These are phyloP conservation scores for Pyralis farinalis DNA, from an alignment of 2,888 invertebrate genomes.

Conservation along the genomic window DNA sequence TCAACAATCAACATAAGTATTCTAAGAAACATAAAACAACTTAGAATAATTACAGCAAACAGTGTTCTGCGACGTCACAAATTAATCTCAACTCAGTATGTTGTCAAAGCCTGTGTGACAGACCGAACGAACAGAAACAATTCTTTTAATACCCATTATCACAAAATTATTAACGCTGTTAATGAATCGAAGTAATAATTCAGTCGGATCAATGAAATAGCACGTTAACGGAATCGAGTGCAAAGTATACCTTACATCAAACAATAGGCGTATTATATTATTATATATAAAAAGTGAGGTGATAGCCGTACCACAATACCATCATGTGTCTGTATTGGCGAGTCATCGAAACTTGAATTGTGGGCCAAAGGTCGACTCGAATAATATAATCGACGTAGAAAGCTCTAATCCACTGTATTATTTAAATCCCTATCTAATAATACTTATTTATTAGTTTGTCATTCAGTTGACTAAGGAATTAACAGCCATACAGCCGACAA, in stretches of 20 bases:
- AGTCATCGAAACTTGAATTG: constrained; percentile 54
- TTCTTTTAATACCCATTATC: too few species aligned
- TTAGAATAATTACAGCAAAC: too few species aligned
- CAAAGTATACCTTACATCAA: constrained; percentile 61
- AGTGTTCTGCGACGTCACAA: too few species aligned
- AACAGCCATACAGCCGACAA: constrained; percentile 27
- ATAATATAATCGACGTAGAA: constrained; percentile 41
- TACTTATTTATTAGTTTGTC: constrained; percentile 31
- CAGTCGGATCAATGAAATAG: constrained; percentile 26
- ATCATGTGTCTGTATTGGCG: constrained; percentile 47
- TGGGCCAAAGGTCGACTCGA: constrained; percentile 45
- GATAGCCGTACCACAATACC: constrained; percentile 56
- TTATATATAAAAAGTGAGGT: constrained; percentile 57
- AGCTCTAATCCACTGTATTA: constrained; percentile 59
- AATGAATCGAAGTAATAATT: neutral
- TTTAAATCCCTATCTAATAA: constrained; percentile 51
- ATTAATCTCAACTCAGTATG: too few species aligned
- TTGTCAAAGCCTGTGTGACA: too few species aligned
- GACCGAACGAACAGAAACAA: too few species aligned
- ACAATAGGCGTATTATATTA: constrained; percentile 68
- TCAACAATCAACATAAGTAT: too few species aligned
- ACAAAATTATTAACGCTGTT: too few species aligned
- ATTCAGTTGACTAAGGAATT: constrained; percentile 35
- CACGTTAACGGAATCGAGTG: constrained; percentile 36
- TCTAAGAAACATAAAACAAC: too few species aligned